These are phyloP conservation scores for Rhinella marina DNA, from an alignment of 2,797 vertebrate species.

Conservation along the genomic window DNA sequence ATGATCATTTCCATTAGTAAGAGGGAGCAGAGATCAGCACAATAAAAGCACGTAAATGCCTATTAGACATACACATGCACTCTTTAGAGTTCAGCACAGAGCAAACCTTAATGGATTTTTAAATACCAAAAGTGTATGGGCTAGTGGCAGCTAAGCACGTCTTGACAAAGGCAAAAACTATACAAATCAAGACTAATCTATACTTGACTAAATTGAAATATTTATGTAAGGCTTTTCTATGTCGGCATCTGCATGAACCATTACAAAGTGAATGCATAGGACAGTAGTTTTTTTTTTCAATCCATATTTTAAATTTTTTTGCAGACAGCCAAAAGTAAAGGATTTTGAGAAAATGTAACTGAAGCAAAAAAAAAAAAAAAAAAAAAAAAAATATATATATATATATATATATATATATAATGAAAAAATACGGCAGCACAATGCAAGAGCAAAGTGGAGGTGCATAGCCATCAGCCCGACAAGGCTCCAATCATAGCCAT, in stretches of 20 bases:
- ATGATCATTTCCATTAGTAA: slow-evolving; percentile 70
- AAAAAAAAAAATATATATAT: too few relatives aligned
- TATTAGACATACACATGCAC: slow-evolving; percentile 61
- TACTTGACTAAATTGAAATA: background rate
- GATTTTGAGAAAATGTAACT: background rate
- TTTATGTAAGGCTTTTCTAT: background rate
- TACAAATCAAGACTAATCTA: slow-evolving; percentile 42
- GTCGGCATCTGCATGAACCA: background rate
- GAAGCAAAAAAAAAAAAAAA: background rate
- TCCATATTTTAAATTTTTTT: background rate
- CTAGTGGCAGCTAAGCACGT: slow-evolving; percentile 57
- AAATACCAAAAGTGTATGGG: slow-evolving; percentile 55
- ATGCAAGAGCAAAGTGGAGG: too few relatives aligned
- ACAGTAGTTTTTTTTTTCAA: background rate
- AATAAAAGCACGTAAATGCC: slow-evolving; percentile 65
- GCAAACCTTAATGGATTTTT: slow-evolving; percentile 66
- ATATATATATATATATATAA: too few relatives aligned
- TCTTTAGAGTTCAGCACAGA: slow-evolving; percentile 63
- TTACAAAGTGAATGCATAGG: background rate
- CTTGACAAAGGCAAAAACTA: slow-evolving; percentile 54
- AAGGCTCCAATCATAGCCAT: too few relatives aligned
- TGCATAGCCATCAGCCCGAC: too few relatives aligned
- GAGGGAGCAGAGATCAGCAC: slow-evolving; percentile 60
- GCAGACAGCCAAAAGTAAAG: background rate
- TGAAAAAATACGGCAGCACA: too few relatives aligned